phyloP scores from a whole-genome alignment of 1,140 invertebrate genomes.

The Macrostomum lignano region DNA sequence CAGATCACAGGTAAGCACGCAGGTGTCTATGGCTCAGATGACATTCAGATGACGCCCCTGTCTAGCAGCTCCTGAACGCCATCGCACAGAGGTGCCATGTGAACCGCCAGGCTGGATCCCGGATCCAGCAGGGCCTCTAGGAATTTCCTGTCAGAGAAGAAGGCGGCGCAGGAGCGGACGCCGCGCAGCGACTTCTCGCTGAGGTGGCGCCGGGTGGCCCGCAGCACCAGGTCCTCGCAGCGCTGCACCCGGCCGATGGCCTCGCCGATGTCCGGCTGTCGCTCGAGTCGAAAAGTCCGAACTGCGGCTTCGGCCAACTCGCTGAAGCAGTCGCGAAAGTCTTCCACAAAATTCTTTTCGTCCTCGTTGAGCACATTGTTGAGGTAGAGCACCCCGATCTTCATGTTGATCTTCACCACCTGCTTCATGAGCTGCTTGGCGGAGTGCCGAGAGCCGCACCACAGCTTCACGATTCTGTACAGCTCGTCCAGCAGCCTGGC shows the following conservation, averaged over 20 bases:
- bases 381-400: slow-evolving; percentile 52
- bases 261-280: slow-evolving; percentile 52
- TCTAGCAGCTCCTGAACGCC: too few species aligned
- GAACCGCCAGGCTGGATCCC: too few species aligned
- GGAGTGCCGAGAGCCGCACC: slow-evolving; percentile 52
- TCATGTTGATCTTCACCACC: slow-evolving; percentile 79
- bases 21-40: too few species aligned
- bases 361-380: slow-evolving; percentile 49
- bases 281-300: slow-evolving; percentile 57
- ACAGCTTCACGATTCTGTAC: slow-evolving; percentile 44
- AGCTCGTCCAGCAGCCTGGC: slow-evolving; percentile 58
- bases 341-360: slow-evolving; percentile 40
- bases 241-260: slow-evolving; percentile 36
- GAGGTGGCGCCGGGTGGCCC: slow-evolving; percentile 46
- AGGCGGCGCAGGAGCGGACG: slow-evolving; percentile 50
- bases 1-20: too few species aligned
- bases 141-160: slow-evolving; percentile 42
- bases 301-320: slow-evolving; percentile 48
- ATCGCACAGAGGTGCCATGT: too few species aligned
- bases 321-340: slow-evolving; percentile 34
- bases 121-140: too few species aligned
- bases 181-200: slow-evolving; percentile 55
- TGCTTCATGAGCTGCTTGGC: slow-evolving; percentile 80
- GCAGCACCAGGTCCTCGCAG: slow-evolving; percentile 38
- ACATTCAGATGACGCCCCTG: too few species aligned